Conservation (phyloP, 2,113 vertebrate species). For the Trinectes maculatus region DNA sequence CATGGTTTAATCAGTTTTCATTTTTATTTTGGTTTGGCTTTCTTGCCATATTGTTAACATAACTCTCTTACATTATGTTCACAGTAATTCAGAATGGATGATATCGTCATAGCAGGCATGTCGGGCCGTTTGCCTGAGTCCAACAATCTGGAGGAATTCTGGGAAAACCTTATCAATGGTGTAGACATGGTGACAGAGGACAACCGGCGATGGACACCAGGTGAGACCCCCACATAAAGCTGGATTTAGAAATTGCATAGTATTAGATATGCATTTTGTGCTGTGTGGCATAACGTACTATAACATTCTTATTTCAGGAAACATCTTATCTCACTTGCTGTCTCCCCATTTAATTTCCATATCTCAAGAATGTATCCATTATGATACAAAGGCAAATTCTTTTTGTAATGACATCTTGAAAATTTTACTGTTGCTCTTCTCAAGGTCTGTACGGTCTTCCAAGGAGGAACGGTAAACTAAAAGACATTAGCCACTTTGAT, state of each 20-base stretch:
- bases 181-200: slow-evolving; percentile 98
- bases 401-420: no score
- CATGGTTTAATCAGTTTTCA: no score
- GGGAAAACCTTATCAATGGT: slow-evolving; percentile 92
- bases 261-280: neutral
- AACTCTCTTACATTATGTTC: neutral
- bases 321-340: no score
- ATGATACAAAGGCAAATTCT: no score
- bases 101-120: slow-evolving; percentile 94
- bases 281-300: no score
- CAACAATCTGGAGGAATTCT: slow-evolving; percentile 93
- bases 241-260: neutral
- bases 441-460: slow-evolving; percentile 93
- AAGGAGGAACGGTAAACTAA: slow-evolving; percentile 92
- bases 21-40: no score
- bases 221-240: slow-evolving; percentile 70
- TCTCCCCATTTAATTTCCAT: no score
- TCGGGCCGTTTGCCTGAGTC: slow-evolving; percentile 94
- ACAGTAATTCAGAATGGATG: slow-evolving; percentile 86
- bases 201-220: slow-evolving; percentile 93
- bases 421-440: neutral
- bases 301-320: no score
- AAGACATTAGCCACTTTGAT: slow-evolving; percentile 93
- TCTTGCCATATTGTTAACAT: neutral
- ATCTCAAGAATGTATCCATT: no score